These are phyloP conservation scores for Epinephelus moara DNA, from an alignment of 2,113 vertebrate species.

Conservation along the genomic window DNA sequence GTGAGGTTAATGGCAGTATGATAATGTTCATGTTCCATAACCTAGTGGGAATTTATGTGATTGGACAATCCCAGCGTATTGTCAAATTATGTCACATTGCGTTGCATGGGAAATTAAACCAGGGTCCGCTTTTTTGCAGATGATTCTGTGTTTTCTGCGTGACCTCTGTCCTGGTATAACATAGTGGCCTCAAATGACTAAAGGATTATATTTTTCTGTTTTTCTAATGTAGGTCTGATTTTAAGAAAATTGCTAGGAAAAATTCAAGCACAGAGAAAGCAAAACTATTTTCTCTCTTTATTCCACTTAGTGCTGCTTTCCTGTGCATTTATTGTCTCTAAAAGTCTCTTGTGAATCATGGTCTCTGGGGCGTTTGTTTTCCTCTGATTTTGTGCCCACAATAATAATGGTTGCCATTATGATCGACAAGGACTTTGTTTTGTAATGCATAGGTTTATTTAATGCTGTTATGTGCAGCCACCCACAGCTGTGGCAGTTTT, in stretches of 20 bases:
- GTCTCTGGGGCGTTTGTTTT: slow-evolving; percentile 35
- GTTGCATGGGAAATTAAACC: not conserved
- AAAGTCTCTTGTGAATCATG: slow-evolving; percentile 35
- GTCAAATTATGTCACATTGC: not conserved
- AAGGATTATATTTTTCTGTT: not conserved
- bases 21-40: not conserved
- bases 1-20: not conserved
- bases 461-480: slow-evolving; percentile 9
- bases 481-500: slow-evolving; percentile 12
- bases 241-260: not conserved
- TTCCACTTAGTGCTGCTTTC: slow-evolving; percentile 8
- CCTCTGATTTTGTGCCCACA: slow-evolving; percentile 27
- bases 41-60: too few relatives aligned
- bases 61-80: too few relatives aligned
- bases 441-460: slow-evolving; percentile 22
- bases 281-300: not conserved
- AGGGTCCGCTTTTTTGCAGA: not conserved
- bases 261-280: not conserved
- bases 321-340: not conserved
- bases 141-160: not conserved
- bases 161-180: not conserved
- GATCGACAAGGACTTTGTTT: slow-evolving; percentile 46
- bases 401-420: slow-evolving; percentile 45
- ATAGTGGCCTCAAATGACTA: not conserved
- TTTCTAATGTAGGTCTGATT: not conserved